Conservation (phyloP, 1,140 invertebrate genomes). For the Penaeus indicus region DNA sequence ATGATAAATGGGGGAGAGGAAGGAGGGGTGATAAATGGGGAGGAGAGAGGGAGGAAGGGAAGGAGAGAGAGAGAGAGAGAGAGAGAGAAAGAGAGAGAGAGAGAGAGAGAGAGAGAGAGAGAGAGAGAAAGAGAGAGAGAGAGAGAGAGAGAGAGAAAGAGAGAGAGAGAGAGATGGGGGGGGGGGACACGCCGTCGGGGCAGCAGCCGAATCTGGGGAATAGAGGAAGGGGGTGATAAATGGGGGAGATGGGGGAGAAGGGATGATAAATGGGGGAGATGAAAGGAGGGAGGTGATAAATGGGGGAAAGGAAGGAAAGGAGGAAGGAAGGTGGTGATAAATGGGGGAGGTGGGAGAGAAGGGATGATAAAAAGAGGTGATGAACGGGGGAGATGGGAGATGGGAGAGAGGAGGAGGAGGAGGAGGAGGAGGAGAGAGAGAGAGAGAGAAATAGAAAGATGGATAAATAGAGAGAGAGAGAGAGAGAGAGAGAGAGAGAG, state of each 20-base stretch:
- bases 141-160: no score
- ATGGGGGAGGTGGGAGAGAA: neutral
- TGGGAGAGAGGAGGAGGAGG: no score
- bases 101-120: no score
- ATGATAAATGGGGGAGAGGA: neutral
- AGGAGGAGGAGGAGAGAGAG: constrained; percentile 51
- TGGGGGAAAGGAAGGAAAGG: neutral
- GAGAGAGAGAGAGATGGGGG: no score
- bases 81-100: no score
- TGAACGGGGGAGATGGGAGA: no score
- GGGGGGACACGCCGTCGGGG: constrained; percentile 71
- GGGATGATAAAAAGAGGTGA: no score
- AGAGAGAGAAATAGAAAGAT: neutral
- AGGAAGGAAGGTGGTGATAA: neutral
- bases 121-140: no score
- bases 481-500: no score
- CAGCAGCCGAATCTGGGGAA: constrained; percentile 70
- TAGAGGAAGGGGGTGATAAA: neutral
- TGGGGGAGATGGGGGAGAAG: neutral
- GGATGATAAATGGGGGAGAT: neutral
- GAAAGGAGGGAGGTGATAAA: neutral
- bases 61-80: no score
- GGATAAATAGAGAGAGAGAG: no score
- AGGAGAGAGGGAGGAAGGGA: no score
- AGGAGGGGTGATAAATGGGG: neutral